Evolutionary conservation across 2,113 vertebrate genomes (phyloP).

Genomic region (Emydura subglobosa): DNA sequence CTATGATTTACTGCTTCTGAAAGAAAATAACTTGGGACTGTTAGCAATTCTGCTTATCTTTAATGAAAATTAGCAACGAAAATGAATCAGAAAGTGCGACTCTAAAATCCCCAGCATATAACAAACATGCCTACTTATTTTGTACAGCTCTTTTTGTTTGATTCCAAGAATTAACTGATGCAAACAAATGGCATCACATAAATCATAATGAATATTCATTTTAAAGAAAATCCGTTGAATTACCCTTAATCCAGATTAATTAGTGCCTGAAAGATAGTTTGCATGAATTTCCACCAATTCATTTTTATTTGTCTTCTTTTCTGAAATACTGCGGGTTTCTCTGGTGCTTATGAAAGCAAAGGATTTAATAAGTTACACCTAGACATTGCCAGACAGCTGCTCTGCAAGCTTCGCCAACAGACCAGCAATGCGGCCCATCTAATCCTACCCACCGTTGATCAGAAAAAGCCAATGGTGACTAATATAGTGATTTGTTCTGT

Average conservation of each 20-base stretch:
- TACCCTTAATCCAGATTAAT: neutral
- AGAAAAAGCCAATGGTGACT: neutral
- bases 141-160: conserved; percentile 8
- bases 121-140: neutral
- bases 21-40: conserved; percentile 52
- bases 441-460: neutral
- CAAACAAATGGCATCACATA: neutral
- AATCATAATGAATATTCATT: neutral
- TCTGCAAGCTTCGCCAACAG: neutral
- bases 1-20: conserved; percentile 62
- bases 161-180: neutral
- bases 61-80: conserved; percentile 61
- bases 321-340: neutral
- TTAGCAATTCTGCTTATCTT: conserved; percentile 57
- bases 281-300: neutral
- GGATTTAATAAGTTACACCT: neutral
- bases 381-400: conserved; percentile 17
- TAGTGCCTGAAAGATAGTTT: neutral
- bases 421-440: conserved; percentile 11
- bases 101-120: neutral
- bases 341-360: neutral
- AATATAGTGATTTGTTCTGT: neutral
- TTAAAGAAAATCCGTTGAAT: neutral
- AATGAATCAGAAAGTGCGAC: neutral
- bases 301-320: neutral